Conservation (phyloP, 2,888 invertebrate genomes). For the Mechanitis messenoides region DNA sequence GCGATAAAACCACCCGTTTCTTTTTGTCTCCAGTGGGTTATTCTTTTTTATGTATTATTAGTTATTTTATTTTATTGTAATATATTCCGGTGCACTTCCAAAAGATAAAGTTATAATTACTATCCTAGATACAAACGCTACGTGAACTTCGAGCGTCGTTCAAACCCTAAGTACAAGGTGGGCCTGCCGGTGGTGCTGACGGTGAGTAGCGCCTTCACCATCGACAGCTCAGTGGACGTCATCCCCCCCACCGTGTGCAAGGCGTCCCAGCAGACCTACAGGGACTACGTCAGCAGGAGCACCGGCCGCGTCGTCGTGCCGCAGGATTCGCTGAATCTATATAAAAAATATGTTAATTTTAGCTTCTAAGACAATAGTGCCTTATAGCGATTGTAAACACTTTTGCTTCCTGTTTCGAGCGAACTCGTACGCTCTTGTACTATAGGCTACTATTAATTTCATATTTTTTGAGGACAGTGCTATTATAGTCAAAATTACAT, state of each 20-base stretch:
- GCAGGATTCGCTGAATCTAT: conserved; percentile 42
- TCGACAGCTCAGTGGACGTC: conserved; percentile 79
- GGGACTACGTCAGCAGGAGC: conserved; percentile 78
- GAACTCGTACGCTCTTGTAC: no score
- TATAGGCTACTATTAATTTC: no score
- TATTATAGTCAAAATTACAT: no score
- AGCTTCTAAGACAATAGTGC: conserved; percentile 24
- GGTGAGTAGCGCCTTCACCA: conserved; percentile 79
- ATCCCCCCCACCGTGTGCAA: conserved; percentile 80
- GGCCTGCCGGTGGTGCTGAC: conserved; percentile 75
- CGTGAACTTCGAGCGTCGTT: conserved; percentile 80
- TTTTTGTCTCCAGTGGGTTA: no score
- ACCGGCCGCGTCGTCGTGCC: conserved; percentile 70
- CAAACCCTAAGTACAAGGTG: conserved; percentile 69
- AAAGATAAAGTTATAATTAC: neutral
- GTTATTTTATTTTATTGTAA: no score
- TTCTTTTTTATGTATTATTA: no score
- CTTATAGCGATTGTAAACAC: no score
- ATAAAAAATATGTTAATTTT: conserved; percentile 59
- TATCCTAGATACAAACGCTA: conserved; percentile 74
- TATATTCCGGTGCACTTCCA: no score
- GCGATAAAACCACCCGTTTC: no score
- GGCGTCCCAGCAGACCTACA: conserved; percentile 80
- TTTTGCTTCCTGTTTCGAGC: no score
- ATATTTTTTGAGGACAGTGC: no score